These are phyloP conservation scores for Poecilia picta DNA, from an alignment of 2,797 vertebrate genomes.

Conservation along the genomic window DNA sequence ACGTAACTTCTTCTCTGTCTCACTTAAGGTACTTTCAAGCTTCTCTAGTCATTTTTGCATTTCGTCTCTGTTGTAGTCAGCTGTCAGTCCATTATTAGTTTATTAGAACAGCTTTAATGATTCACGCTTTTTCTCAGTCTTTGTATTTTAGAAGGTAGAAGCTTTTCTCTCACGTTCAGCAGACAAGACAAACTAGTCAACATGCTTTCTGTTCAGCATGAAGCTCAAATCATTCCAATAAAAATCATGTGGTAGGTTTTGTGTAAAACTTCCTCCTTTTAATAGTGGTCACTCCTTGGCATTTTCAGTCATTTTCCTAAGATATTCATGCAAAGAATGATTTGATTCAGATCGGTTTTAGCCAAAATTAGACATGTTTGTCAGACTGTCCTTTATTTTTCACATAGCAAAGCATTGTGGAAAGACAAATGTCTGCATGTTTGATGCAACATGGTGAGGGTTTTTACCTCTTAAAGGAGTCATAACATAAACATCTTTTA, in stretches of 20 bases:
- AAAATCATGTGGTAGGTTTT: conserved; percentile 33
- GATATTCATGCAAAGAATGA: neutral
- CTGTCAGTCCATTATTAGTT: conserved; percentile 66
- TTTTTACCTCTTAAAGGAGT: neutral
- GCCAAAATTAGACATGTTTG: conserved; percentile 21
- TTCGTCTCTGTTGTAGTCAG: conserved; percentile 65
- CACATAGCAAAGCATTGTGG: conserved; percentile 18
- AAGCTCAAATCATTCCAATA: conserved; percentile 58
- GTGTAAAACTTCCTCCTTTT: conserved; percentile 40
- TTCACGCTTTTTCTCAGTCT: conserved; percentile 55
- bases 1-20: conserved; percentile 42
- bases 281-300: conserved; percentile 21
- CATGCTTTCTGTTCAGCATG: conserved; percentile 66
- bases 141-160: conserved; percentile 64
- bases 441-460: conserved; percentile 21
- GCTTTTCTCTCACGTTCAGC: conserved; percentile 49
- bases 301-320: conserved; percentile 17
- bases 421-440: conserved; percentile 56
- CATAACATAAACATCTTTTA: neutral
- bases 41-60: conserved; percentile 43
- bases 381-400: conserved; percentile 16
- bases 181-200: conserved; percentile 31
- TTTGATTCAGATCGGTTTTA: conserved; percentile 22
- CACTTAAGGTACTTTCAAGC: conserved; percentile 49
- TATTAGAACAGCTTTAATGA: conserved; percentile 51